Base-by-base conservation (phyloP, 2,113 vertebrate genomes). In the Cephalopholis sonnerati region DNA sequence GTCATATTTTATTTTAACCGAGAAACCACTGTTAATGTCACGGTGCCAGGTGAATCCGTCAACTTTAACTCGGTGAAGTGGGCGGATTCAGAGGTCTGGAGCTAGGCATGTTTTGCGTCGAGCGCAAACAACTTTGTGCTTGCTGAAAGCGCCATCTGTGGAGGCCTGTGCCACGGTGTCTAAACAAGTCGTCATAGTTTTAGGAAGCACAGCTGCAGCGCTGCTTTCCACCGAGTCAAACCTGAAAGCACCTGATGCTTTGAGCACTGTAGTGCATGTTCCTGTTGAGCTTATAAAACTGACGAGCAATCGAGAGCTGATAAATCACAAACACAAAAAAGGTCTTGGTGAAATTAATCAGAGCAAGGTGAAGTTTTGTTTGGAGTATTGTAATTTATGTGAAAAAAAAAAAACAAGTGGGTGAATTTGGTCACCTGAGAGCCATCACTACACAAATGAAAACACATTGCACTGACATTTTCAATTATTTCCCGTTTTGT, bases 381-480 rank as follows among this genome's bases (percentile, higher is more conserved):
- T 36, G 17, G 24, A 29, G 17, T 18, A 16, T 58, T 7, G 2
- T 59, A 27, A 41, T 53, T 58, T 32, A 27, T 70, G 58, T 71
- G 44, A 32, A 16, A 55, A 25, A 58, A 4, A 41, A 41, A 39
- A 10, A 41, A 41, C 7, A 41, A 10, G 20, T 55, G 11, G 36
- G 46, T 50, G 62, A 63, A 63, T 48, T n/a, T 24, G 11, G 27
- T 83, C 61, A 69, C 63, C 54, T 24, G 41, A 74, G 53, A 85
- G 62, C 69, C 82, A 48, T 81, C 83, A 44, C 59, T 83, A 87
- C 62, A 77, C 51, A 77, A 24, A 81, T 36, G 17, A 77, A 59
- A 74, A 55, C 76, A 72, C 65, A 70, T 76, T 71, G 76, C 79
- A 85, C 87, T 91, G 79, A 83, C 48, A 13, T 85, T 83, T 81